Percentiles rank a stretch among this genome's conserved stretches.
These are phyloP conservation scores for Harpalus rufipes DNA, from an alignment of 2,888 invertebrate species.

Conservation along the genomic window DNA sequence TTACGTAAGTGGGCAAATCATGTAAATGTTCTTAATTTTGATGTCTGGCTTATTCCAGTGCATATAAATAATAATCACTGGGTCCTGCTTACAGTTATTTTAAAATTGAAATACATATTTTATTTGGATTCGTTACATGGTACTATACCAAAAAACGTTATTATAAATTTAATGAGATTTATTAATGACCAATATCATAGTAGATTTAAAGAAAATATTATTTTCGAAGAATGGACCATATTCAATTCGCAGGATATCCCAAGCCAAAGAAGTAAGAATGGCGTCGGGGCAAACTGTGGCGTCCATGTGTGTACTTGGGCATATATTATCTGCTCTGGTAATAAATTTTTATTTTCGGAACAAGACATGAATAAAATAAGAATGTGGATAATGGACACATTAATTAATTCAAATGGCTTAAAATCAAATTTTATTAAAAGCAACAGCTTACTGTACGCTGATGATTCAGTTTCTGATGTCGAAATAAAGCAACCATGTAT, in stretches of 20 bases:
- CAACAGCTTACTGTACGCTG: not conserved
- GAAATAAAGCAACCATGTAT: not conserved
- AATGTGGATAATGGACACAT: conserved; percentile 1
- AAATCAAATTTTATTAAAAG: not conserved
- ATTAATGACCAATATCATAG: not conserved
- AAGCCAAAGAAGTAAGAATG: conserved; percentile 2
- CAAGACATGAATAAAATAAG: not conserved
- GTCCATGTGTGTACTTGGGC: conserved; percentile 4
- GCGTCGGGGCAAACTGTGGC: not conserved
- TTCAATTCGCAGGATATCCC: not conserved
- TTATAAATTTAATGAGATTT: not conserved
- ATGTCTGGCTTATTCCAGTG: not conserved
- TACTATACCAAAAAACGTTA: not conserved
- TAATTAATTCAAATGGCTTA: too few species aligned
- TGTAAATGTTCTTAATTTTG: not conserved
- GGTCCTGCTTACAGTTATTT: not conserved
- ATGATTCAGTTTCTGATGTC: not conserved
- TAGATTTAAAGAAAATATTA: not conserved
- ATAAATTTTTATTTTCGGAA: not conserved
- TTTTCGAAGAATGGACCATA: not conserved
- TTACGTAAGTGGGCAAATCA: not conserved
- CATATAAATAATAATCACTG: not conserved
- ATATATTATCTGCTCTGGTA: not conserved
- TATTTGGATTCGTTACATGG: not conserved
- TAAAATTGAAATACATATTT: conserved; percentile 12